Evolutionary conservation across 2,797 vertebrate species (phyloP).

Genomic region (Falco biarmicus): DNA sequence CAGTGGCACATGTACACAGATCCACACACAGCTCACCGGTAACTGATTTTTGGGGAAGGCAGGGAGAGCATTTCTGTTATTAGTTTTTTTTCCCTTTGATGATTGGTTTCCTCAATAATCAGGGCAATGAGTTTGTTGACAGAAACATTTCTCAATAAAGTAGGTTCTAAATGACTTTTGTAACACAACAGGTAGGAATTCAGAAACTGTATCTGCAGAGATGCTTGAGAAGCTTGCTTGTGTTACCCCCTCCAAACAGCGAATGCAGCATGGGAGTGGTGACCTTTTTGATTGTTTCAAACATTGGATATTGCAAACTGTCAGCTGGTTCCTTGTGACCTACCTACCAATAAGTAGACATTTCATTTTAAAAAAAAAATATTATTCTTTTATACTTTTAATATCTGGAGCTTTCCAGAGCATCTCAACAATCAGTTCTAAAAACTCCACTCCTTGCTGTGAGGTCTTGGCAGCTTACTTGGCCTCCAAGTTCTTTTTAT

Average conservation of each 20-base stretch:
- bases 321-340: background rate
- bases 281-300: background rate
- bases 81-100: background rate
- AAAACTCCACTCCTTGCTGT: background rate
- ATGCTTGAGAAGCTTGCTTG: background rate
- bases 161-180: background rate
- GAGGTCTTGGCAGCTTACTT: background rate
- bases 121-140: background rate
- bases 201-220: background rate
- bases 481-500: background rate
- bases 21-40: background rate
- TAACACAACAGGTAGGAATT: background rate
- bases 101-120: background rate
- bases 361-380: background rate
- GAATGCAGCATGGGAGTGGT: background rate
- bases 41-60: background rate
- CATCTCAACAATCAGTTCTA: background rate
- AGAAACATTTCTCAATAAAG: background rate
- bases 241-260: background rate
- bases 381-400: background rate
- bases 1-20: background rate
- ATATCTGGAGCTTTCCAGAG: background rate
- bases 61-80: background rate
- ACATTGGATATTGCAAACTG: background rate
- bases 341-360: background rate